phyloP scores from a whole-genome alignment of 1,140 invertebrate species.

The Solenopsis fugax region DNA sequence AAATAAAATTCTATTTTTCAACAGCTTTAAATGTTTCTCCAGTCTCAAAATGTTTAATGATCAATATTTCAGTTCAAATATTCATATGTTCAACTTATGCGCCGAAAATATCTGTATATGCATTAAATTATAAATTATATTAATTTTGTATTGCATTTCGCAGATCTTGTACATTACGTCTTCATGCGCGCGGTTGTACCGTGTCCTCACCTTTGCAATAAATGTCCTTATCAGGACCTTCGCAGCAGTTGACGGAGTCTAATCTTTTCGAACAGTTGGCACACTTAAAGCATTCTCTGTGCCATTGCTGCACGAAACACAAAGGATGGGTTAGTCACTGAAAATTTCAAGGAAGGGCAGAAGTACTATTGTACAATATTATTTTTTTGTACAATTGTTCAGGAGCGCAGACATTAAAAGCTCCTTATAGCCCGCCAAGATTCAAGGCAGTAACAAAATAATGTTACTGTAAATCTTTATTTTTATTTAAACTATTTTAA shows the following conservation, averaged over 20 bases:
- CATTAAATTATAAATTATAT: neutral
- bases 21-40: neutral
- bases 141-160: neutral
- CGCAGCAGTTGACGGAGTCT: slow-evolving; percentile 98
- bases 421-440: slow-evolving; percentile 50
- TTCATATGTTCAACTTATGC: neutral
- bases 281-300: slow-evolving; percentile 98
- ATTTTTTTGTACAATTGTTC: slow-evolving; percentile 37
- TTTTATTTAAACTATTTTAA: neutral
- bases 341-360: slow-evolving; percentile 57
- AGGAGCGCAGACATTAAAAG: slow-evolving; percentile 47
- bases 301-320: slow-evolving; percentile 89
- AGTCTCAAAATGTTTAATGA: neutral
- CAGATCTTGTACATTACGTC: slow-evolving; percentile 24
- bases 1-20: slow-evolving; percentile 9
- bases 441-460: neutral
- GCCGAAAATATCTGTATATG: neutral
- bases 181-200: neutral
- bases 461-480: slow-evolving; percentile 6
- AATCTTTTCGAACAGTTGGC: slow-evolving; percentile 96
- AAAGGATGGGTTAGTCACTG: slow-evolving; percentile 84
- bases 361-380: slow-evolving; percentile 52
- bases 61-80: neutral
- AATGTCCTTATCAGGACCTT: slow-evolving; percentile 98
- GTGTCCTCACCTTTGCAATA: slow-evolving; percentile 96